These are phyloP conservation scores for Diorhabda sublineata DNA, from an alignment of 1,140 invertebrate genomes.

Conservation along the genomic window DNA sequence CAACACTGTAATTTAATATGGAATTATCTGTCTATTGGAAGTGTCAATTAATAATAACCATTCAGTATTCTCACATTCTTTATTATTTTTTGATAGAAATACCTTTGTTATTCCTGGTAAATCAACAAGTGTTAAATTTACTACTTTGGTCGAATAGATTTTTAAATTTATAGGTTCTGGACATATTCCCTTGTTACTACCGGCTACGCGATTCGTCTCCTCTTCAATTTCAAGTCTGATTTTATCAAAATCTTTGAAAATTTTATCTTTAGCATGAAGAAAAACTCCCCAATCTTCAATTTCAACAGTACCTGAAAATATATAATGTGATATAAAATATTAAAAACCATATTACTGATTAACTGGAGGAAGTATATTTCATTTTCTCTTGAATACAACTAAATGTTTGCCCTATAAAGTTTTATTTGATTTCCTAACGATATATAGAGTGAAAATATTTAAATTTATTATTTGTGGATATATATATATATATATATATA, in stretches of 20 bases:
- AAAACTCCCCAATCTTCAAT: conserved; percentile 95
- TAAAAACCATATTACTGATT: no score
- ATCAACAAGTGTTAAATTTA: conserved; percentile 97
- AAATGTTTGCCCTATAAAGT: no score
- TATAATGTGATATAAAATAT: not conserved
- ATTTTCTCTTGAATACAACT: no score
- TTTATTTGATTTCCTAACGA: no score
- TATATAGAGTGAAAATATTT: no score
- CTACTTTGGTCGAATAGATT: conserved; percentile 88
- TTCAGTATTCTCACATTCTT: no score
- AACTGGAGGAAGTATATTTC: no score
- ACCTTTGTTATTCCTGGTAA: conserved; percentile 98
- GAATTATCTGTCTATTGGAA: no score
- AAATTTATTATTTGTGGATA: no score
- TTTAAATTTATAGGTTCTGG: conserved; percentile 94
- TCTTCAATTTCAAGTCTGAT: conserved; percentile 88
- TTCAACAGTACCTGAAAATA: conserved; percentile 71
- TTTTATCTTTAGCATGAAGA: conserved; percentile 84
- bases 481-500: no score
- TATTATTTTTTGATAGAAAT: conserved; percentile 16
- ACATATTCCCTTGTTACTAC: conserved; percentile 94
- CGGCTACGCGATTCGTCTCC: conserved; percentile 92
- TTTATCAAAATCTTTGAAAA: conserved; percentile 90
- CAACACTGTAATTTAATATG: no score
- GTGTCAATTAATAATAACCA: no score